Percentiles rank a stretch among this genome's conserved stretches.
Evolutionary conservation across 2,888 invertebrate species (phyloP).

Genomic region (Latrodectus elegans): DNA sequence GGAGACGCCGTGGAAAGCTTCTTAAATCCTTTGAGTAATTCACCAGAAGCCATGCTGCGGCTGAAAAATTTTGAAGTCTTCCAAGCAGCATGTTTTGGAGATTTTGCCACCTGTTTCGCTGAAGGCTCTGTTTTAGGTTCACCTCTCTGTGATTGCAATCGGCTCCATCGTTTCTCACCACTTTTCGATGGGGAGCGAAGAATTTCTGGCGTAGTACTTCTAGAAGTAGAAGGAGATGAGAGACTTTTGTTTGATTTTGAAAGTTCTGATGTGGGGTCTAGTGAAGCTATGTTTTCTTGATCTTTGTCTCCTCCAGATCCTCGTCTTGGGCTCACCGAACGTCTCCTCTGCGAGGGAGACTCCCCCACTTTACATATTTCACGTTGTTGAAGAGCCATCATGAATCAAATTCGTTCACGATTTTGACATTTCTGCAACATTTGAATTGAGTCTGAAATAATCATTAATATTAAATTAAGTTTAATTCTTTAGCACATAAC

Average conservation of each 20-base stretch:
- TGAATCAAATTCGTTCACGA: not conserved
- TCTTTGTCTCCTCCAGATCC: not conserved
- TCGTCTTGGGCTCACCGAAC: slow-evolving; percentile 51
- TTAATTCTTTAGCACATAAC: too few species aligned
- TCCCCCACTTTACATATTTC: slow-evolving; percentile 66
- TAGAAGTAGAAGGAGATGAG: slow-evolving; percentile 17
- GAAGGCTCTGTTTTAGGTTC: slow-evolving; percentile 10
- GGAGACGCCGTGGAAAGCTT: slow-evolving; percentile 35
- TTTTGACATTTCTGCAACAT: too few species aligned
- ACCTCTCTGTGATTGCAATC: slow-evolving; percentile 33
- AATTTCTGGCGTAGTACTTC: slow-evolving; percentile 15
- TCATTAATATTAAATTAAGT: too few species aligned
- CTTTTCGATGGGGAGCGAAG: slow-evolving; percentile 31
- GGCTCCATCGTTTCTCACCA: slow-evolving; percentile 25
- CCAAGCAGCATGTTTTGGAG: slow-evolving; percentile 62
- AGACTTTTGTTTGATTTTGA: slow-evolving; percentile 15
- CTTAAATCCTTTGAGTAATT: slow-evolving; percentile 62
- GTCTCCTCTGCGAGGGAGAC: slow-evolving; percentile 30
- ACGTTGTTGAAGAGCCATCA: slow-evolving; percentile 56
- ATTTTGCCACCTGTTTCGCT: slow-evolving; percentile 14
- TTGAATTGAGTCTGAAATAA: too few species aligned
- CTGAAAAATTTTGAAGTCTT: slow-evolving; percentile 69
- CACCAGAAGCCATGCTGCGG: slow-evolving; percentile 66
- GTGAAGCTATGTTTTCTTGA: not conserved
- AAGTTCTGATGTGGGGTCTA: not conserved